Conservation (phyloP, 2,113 vertebrate genomes). For the Candoia aspera region DNA sequence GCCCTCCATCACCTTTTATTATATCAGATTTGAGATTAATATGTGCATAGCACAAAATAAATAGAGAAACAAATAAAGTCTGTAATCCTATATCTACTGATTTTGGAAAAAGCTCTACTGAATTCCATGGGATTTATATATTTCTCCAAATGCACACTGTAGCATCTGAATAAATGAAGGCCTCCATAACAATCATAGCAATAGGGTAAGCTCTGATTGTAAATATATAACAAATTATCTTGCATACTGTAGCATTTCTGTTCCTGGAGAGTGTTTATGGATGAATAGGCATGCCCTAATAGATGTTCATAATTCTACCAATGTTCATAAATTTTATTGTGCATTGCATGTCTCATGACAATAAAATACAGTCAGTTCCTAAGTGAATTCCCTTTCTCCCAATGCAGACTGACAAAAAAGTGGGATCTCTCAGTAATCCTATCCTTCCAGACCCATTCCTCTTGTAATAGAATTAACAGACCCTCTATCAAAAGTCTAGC, state of each 20-base stretch:
- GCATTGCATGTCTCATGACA: not conserved
- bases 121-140: not conserved
- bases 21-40: not conserved
- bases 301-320: not conserved
- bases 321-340: not conserved
- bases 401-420: not conserved
- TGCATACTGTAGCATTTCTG: not conserved
- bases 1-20: not conserved
- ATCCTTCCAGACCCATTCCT: not conserved
- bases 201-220: not conserved
- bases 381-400: not conserved
- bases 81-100: not conserved
- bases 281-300: not conserved
- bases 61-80: not conserved
- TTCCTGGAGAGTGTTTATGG: not conserved
- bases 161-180: not conserved
- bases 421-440: not conserved
- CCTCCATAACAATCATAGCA: not conserved
- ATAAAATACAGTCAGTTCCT: not conserved
- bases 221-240: not conserved
- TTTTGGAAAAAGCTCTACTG: not conserved
- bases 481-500: not conserved
- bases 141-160: not conserved
- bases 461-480: not conserved
- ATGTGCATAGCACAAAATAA: not conserved